Evolutionary conservation across 1,140 invertebrate genomes (phyloP).

Genomic region (Neoseiulus cucumeris): DNA sequence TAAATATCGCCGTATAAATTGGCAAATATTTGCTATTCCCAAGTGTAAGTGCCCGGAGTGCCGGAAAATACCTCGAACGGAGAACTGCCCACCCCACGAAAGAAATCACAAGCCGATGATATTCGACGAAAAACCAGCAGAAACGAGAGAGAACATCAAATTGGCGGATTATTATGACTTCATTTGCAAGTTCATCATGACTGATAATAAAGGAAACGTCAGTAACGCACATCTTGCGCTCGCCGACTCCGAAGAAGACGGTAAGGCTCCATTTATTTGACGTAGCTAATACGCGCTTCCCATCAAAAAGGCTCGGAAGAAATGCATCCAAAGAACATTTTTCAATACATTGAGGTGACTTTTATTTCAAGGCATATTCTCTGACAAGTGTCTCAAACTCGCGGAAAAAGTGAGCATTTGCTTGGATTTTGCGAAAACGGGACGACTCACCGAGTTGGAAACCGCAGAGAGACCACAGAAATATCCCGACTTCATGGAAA

Average conservation of each 20-base stretch:
- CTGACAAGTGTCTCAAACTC: slow-evolving; percentile 19
- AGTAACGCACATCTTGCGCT: slow-evolving; percentile 21
- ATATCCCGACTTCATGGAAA: slow-evolving; percentile 24
- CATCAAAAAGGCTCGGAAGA: not conserved
- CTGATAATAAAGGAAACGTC: slow-evolving; percentile 23
- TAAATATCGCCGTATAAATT: not conserved
- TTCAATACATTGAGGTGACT: not conserved
- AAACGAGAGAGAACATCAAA: slow-evolving; percentile 5
- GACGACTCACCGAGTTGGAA: not conserved
- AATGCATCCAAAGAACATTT: not conserved
- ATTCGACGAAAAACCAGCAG: not conserved
- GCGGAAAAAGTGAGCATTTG: slow-evolving; percentile 21
- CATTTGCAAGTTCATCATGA: slow-evolving; percentile 21
- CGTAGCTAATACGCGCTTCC: not conserved
- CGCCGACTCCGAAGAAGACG: slow-evolving; percentile 18
- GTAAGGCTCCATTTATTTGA: not conserved
- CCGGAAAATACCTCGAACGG: not conserved
- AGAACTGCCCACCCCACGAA: not conserved
- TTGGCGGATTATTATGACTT: slow-evolving; percentile 23
- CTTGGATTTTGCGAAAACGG: slow-evolving; percentile 24
- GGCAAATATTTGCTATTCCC: not conserved
- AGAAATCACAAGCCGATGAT: not conserved
- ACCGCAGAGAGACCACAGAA: slow-evolving; percentile 15
- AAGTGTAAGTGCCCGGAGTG: not conserved
- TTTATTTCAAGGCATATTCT: slow-evolving; percentile 17